Evolutionary conservation across 1,140 invertebrate species (phyloP), one percentile per base, ranked within the genome.

Genomic region (Globodera rostochiensis): DNA sequence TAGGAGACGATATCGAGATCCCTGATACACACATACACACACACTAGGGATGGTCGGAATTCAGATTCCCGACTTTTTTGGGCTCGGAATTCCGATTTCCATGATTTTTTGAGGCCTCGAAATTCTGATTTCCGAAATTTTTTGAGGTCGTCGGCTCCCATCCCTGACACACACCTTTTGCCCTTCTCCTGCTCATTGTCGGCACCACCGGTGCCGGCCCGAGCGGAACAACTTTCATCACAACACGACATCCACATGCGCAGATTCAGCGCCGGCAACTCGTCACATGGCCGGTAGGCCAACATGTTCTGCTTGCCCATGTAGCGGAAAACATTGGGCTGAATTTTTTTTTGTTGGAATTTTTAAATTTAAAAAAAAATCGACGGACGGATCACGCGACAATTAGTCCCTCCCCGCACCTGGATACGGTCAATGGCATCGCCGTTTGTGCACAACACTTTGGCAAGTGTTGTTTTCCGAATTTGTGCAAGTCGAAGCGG

Each of bases 401-500:
- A 3, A 69, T 21, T 69, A 3, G 2, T 15, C 4, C 1, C 1
- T 69, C 2, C 36, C 67, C 67, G 15, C 25, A 90, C 90, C 85
- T 93, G 93, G 90, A 93, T 93, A 4, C 81, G 87, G 19, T 86
- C 84, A 46, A 94, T 92, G 47, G 93, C 91, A 87, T 95, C 93
- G 7, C 92, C 92, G 89, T 95, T 95, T 86, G 95, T 93, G 86
- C 95, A 95, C 50, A 95, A 91, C 11, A 95, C 90, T 86, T 93
- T 91, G 0, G 94, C 92, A 49, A 95, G 88, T 0, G 93, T 92
- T 0, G 91, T 91, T 85, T 94, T 94, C 74, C 93, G 92, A 50
- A 95, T 92, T 90, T 94, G 92, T 70, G 91, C 86, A 69, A 95
- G 87, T 91, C 95, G 95, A 57, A 89, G 74, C 19, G 93, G 92